Evolutionary conservation across 2,113 vertebrate species (phyloP).

Genomic region (Garra rufa): DNA sequence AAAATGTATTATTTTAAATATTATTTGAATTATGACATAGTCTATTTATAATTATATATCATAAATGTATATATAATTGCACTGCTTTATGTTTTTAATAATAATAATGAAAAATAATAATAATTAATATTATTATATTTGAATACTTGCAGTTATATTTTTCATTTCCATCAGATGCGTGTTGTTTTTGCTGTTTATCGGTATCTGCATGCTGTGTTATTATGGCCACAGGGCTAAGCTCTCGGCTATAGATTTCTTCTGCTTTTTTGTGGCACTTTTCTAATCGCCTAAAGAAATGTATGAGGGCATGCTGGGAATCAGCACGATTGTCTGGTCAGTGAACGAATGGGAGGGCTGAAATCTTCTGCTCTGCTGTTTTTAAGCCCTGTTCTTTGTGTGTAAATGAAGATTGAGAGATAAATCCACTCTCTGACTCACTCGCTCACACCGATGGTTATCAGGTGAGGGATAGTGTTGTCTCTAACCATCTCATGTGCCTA

Average conservation of each 20-base stretch:
- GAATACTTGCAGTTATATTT: no score
- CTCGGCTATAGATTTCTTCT: not conserved
- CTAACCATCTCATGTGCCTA: not conserved
- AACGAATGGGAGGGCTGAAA: not conserved
- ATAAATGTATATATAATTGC: no score
- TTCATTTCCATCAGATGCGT: not conserved
- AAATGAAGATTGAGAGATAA: constrained; percentile 22
- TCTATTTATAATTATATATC: no score
- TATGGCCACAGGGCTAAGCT: not conserved
- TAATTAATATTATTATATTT: no score
- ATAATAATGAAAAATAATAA: no score
- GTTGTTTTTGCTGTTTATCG: not conserved
- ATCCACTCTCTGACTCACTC: not conserved
- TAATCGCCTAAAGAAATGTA: not conserved
- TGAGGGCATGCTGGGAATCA: constrained; percentile 3
- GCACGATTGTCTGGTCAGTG: not conserved
- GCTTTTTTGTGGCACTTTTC: not conserved
- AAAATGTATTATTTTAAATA: no score
- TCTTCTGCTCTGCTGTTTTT: constrained; percentile 13
- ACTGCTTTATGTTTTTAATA: no score
- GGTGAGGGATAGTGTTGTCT: not conserved
- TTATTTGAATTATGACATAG: no score
- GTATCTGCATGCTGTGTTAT: not conserved
- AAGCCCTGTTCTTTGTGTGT: not conserved
- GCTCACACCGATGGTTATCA: not conserved